These are phyloP conservation scores for Coreoperca whiteheadi DNA, from an alignment of 2,113 vertebrate species.

Conservation along the genomic window DNA sequence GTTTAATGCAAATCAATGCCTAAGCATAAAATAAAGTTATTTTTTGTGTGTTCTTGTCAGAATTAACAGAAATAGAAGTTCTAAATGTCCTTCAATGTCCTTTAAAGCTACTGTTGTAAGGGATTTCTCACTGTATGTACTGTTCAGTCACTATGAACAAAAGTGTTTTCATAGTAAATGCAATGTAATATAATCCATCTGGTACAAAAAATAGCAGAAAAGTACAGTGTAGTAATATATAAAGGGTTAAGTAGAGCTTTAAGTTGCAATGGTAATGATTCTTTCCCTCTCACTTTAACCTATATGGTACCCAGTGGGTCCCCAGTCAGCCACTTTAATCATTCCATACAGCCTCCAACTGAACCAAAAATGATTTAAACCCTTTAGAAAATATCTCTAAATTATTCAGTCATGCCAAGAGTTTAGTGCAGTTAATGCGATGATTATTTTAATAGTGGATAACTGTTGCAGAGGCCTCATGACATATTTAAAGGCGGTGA, in stretches of 20 bases:
- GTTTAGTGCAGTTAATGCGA: constrained; percentile 77
- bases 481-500: constrained; percentile 78
- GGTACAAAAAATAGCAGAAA: not conserved
- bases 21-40: too few species aligned
- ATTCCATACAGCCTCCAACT: constrained; percentile 15
- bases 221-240: not conserved
- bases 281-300: constrained; percentile 22
- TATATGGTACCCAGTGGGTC: not conserved
- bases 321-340: constrained; percentile 18
- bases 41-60: not conserved
- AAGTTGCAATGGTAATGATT: not conserved
- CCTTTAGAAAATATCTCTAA: constrained; percentile 64
- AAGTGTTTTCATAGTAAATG: not conserved
- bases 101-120: not conserved
- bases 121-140: not conserved
- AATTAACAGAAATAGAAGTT: not conserved
- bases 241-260: not conserved
- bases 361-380: constrained; percentile 34
- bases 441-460: constrained; percentile 83
- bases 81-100: not conserved
- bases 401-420: constrained; percentile 77
- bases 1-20: too few species aligned
- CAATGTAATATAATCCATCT: not conserved
- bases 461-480: constrained; percentile 80
- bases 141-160: not conserved